Conservation (phyloP, 2,888 invertebrate species). For the Hedya salicella region DNA sequence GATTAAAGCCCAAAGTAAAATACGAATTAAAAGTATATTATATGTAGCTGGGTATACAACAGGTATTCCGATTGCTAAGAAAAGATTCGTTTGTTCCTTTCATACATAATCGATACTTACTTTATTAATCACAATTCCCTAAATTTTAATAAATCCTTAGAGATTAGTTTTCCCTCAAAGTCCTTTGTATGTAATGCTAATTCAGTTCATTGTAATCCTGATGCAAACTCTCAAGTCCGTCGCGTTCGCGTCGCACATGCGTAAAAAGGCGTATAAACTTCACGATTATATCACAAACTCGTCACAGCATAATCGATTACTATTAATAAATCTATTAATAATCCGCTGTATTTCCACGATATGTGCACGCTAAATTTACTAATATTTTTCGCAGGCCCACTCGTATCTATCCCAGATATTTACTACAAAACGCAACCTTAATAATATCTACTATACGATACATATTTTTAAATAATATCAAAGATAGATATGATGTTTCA, state of each 20-base stretch:
- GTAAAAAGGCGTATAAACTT: constrained; percentile 19
- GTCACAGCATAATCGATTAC: constrained; percentile 36
- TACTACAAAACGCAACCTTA: background rate
- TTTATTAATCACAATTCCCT: too few relatives aligned
- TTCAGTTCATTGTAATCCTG: background rate
- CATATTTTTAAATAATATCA: background rate
- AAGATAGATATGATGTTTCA: background rate
- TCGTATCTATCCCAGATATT: too few relatives aligned
- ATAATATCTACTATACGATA: background rate
- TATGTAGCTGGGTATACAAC: too few relatives aligned
- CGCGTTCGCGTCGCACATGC: background rate
- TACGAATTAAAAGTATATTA: too few relatives aligned
- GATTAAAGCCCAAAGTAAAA: too few relatives aligned
- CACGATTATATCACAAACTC: constrained; percentile 27
- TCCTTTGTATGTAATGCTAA: too few relatives aligned
- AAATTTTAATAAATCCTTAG: too few relatives aligned
- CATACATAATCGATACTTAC: too few relatives aligned
- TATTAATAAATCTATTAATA: constrained; percentile 23
- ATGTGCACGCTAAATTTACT: background rate
- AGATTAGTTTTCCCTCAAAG: too few relatives aligned
- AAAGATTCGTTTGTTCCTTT: too few relatives aligned
- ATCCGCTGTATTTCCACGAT: constrained; percentile 27
- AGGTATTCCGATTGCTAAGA: too few relatives aligned
- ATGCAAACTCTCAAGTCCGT: too few relatives aligned
- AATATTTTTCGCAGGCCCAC: background rate